Evolutionary conservation across 2,113 vertebrate species (phyloP), one percentile per base, ranked within the genome.

Genomic region (Mugil cephalus): DNA sequence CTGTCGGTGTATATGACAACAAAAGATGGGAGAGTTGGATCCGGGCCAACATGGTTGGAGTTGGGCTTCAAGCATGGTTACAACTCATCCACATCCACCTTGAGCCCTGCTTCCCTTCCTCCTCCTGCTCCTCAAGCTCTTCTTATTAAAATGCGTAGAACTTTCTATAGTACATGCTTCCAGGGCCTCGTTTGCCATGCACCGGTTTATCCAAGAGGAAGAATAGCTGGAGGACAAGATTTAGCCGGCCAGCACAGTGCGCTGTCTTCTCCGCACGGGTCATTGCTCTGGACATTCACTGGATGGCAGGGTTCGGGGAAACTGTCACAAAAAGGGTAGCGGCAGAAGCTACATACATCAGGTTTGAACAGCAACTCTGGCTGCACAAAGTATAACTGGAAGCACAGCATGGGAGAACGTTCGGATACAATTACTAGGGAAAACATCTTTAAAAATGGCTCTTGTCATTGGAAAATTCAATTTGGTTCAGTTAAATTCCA

Each of bases 201-300:
- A 69, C 39, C 42, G 42, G 80, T 88, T 88, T 80, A 90, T 89
- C 86, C 84, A 85, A 90, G 82, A 85, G 82, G 88, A 88, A 90
- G 77, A 85, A 80, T 81, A 46, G 84, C 90, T 78, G 62, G 74
- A 68, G 86, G 90, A 86, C 75, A 76, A 61, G 86, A 82, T 86
- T 90, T 83, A 77, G 79, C 63, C 43, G 67, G 72, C 78, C 78
- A 79, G 75, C 66, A 71, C 77, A 67, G 42, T 62, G 15, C 19
- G 69, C 69, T 39, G 76, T 86, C 80, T 82, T 81, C 69, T 72
- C 76, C 66, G 35, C 75, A 85, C 17, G 88, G 88, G 87, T 91
- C 90, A 88, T 51, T 86, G 88, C 74, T 77, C 62, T 62, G 76
- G 69, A 89, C 79, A 85, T 88, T 79, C 76, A 66, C 63, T 63